Conservation (phyloP, 2,113 vertebrate species). For the Hystrix brachyura region DNA sequence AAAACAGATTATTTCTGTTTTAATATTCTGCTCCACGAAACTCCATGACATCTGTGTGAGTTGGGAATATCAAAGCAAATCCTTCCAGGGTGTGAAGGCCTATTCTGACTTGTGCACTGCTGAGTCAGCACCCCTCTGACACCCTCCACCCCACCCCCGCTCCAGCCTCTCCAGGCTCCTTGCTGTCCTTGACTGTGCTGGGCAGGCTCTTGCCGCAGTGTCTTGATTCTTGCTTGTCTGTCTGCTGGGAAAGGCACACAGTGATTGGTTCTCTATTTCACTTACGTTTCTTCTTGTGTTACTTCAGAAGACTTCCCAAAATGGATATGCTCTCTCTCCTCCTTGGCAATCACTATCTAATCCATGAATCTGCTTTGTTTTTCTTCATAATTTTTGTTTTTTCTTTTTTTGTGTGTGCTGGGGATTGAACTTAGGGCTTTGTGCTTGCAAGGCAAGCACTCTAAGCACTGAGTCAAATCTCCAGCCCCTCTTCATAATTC, state of each 20-base stretch:
- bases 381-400: neutral
- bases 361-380: neutral
- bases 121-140: neutral
- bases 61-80: neutral
- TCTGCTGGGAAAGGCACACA: neutral
- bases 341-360: neutral
- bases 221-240: neutral
- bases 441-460: no score
- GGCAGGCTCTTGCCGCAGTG: neutral
- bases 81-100: neutral
- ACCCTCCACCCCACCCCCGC: neutral
- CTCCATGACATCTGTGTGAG: neutral
- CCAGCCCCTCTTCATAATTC: neutral
- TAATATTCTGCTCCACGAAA: neutral
- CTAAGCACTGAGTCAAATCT: no score
- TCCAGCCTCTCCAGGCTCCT: neutral
- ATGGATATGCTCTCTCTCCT: neutral
- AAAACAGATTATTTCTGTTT: constrained; percentile 25
- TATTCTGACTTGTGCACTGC: neutral
- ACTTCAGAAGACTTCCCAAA: neutral
- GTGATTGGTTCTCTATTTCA: neutral
- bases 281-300: neutral
- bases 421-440: no score
- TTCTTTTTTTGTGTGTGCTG: no score
- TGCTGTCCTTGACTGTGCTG: neutral